Base-by-base conservation (phyloP, 64 coral and sea anemone species). In the Porites lutea region DNA sequence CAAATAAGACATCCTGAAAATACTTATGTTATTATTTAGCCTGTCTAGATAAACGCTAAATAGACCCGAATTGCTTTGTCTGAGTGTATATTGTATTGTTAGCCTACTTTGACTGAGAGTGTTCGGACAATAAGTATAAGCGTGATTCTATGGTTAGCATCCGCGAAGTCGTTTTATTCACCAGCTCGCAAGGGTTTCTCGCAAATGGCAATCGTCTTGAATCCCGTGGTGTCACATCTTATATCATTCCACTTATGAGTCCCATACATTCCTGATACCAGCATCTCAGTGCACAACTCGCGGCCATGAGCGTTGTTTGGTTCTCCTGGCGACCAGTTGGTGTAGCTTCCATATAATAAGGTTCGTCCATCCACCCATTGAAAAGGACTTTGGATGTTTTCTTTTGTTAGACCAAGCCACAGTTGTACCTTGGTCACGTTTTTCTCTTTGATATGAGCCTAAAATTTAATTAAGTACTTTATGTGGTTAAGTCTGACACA, bases 281-380 rank as follows among this genome's bases (percentile, higher is more conserved):
- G 10, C 60, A 83, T 83, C 60, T 83, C 62, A 14, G 80, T 22
- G 46, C 80, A 83, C 16, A 67, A 4, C 8, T 83, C 80, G 2
- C 16, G 62, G 9, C 62, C 62, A 9, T 8, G 6, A 4, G 2
- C 45, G 8, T 67, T 67, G 44, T 67, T 83, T 13, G 80, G 80
- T 83, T 83, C 80, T 4, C 61, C 80, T 50, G 80, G 61, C 1
- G 46, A 9, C 80, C 80, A 83, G 61, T 83, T 83, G 4, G 61
- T 50, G 61, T 67, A 83, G 45, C 61, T 45, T 2, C n/a, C 46
- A 7, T 55, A 37, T 37, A 37, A 7, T 5, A 83, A 67, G 15
- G 80, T 8, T 15, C 45, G 65, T 10, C 62, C 80, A 47, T 67
- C 80, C 15, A 20, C 80, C 80, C 80, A 83, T 48, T 67, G 60